Conservation (phyloP, 64 coral and sea anemone genomes). For the Actinia tenebrosa region DNA sequence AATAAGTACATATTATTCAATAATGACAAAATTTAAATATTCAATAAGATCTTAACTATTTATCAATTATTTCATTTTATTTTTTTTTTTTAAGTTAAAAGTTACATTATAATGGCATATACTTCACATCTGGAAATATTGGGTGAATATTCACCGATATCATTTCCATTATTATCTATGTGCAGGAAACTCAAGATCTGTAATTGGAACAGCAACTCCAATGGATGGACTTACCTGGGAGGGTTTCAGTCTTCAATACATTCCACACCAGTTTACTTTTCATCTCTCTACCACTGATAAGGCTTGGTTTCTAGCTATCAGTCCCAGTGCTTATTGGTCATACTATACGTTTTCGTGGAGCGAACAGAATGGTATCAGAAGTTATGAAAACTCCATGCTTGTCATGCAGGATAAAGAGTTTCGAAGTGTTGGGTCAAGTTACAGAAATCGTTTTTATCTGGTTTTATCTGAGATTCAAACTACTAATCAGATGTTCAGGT, state of each 20-base stretch:
- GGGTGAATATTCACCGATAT: no score
- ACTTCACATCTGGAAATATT: no score
- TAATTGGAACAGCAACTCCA: not conserved
- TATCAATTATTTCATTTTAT: no score
- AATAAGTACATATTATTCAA: no score
- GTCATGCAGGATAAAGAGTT: not conserved
- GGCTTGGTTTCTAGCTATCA: not conserved
- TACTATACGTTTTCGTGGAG: conserved; percentile 4
- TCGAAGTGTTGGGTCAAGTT: not conserved
- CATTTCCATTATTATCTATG: no score
- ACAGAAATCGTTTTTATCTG: not conserved
- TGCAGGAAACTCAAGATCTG: not conserved
- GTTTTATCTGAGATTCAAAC: not conserved
- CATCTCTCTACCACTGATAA: not conserved
- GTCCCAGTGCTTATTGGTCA: not conserved
- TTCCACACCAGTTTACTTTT: conserved; percentile 9
- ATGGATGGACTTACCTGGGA: not conserved
- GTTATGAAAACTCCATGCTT: not conserved
- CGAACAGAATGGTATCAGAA: not conserved
- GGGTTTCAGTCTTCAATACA: not conserved
- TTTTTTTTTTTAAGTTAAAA: no score
- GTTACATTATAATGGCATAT: no score
- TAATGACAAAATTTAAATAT: no score
- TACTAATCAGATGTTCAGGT: not conserved
- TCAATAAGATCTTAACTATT: no score